Base-by-base conservation (phyloP, 92 coral and sea anemone species). In the Isaurus tuberculatus region DNA sequence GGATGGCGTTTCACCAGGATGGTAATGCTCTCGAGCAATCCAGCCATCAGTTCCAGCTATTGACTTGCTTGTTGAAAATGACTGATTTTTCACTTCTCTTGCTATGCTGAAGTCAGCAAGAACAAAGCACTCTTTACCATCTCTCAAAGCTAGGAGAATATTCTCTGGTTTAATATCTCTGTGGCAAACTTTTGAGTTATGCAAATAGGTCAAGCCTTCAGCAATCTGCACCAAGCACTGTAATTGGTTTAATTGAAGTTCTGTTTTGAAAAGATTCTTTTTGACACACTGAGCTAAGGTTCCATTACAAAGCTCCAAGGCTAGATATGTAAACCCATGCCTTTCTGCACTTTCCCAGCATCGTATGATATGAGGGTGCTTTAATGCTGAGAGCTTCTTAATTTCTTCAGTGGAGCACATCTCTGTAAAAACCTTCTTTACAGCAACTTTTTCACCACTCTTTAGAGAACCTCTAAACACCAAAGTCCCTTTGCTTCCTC, bases 101-200 rank as follows among this genome's bases (percentile, higher is more conserved):
- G 81, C 81, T 11, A 46, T 75, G 68, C 55, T 75, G 48, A 75
- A 57, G 68, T 75, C 81, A 32, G 67, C 51, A n/a, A 75, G 81
- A 51, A 75, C 68, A 11, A 75, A 75, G 14, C 49, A 51, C 9
- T 30, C 48, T 8, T 11, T 33, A 28, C 33, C 31, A 33, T 23
- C 81, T 51, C 14, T 10, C 9, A 75, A 25, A 32, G 36, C 55
- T 4, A 75, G 44, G 6, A 75, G 81, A 51, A 75, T 75, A 15
- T 75, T 75, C 36, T 75, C 68, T 20, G 81, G 81, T 3, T 75
- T 75, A 75, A 75, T 31, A 17, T 75, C 81, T 29, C 81, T 55
- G 68, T 75, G 81, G 67, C 67, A 75, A 19, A 75, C 46, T 4
- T 4, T 33, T 28, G 30, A 9, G 5, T 8, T 32, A 20, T 75